Evolutionary conservation across 53 echinoderm and acorn worm genomes (phyloP).

Genomic region (Paelopatides confundens): DNA sequence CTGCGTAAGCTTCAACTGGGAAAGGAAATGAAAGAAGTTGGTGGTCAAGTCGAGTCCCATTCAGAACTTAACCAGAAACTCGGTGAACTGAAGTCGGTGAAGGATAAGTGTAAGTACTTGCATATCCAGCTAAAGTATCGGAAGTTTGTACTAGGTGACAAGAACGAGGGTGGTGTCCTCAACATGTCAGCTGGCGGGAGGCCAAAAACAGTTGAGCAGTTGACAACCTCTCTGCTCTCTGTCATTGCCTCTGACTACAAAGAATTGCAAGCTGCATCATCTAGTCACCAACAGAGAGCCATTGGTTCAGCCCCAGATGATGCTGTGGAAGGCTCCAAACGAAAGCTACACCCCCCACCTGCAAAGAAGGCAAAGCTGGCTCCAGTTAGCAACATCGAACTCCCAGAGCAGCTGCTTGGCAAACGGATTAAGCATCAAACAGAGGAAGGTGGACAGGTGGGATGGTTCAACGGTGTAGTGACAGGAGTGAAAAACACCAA

Average conservation of each 20-base stretch:
- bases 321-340: slow-evolving; percentile 19
- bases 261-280: background rate
- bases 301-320: slow-evolving; percentile 32
- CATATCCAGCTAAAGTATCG: slow-evolving; percentile 37
- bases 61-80: slow-evolving; percentile 1
- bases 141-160: no score
- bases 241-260: background rate
- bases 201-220: slow-evolving; percentile 11
- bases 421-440: slow-evolving; percentile 19
- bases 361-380: background rate
- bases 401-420: slow-evolving; percentile 1
- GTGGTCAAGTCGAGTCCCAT: slow-evolving; percentile 27
- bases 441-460: background rate
- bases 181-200: slow-evolving; percentile 50
- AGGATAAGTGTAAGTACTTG: no score
- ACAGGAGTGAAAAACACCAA: background rate
- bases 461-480: slow-evolving; percentile 1
- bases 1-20: slow-evolving; percentile 15
- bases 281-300: background rate
- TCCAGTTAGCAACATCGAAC: background rate
- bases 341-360: background rate
- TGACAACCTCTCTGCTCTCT: background rate
- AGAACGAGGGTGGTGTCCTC: no score
- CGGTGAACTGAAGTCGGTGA: background rate
- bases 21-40: no score